Base-by-base conservation (phyloP, 2,888 invertebrate species). In the Margaritifera margaritifera region DNA sequence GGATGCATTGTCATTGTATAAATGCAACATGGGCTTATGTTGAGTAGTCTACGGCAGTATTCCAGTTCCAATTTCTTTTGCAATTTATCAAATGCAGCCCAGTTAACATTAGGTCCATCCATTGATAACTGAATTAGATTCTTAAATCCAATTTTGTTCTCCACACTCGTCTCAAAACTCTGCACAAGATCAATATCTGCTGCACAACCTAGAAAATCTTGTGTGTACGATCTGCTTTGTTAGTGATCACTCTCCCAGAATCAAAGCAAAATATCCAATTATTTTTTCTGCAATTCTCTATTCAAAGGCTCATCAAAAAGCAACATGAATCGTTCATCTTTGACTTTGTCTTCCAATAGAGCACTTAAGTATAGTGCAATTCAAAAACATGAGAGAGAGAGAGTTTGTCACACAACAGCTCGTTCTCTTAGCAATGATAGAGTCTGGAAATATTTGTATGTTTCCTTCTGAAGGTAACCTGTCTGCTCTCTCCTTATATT, bases 101-200 rank as follows among this genome's bases (percentile, higher is more conserved):
- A 64, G 4, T 64, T 56, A 19, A 64, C 56, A 56, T 64, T 64
- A 15, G 64, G 56, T 55, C 56, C 56, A 64, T 64, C 64, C 64
- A 56, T 56, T 42, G 64, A 64, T 31, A 64, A 22, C 50, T 54
- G 64, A 6, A 64, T 22, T n/a, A 64, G 31, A 56, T 56, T 64
- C 6, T 18, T 55, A 42, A 64, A 24, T 20, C 54, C 64, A n/a
- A 64, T 56, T 15, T 22, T 54, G 11, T 56, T 22, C 24, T 53
- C 62, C 24, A 62, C 31, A 22, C 6, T 5, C 1, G 2, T 64
- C 51, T 5, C 55, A 64, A 54, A 64, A 3, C 57, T 24, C 6
- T 51, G 6, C 4, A 56, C 57, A 6, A 64, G 4, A 64, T 64
- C 51, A 50, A 57, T 52, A 42, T 50, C 57, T 25, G 20, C 56